A percentile compares a stretch with the other conserved stretches of the same genome.
Evolutionary conservation across 2,888 invertebrate genomes (phyloP).

Genomic region (Zele albiditarsus): DNA sequence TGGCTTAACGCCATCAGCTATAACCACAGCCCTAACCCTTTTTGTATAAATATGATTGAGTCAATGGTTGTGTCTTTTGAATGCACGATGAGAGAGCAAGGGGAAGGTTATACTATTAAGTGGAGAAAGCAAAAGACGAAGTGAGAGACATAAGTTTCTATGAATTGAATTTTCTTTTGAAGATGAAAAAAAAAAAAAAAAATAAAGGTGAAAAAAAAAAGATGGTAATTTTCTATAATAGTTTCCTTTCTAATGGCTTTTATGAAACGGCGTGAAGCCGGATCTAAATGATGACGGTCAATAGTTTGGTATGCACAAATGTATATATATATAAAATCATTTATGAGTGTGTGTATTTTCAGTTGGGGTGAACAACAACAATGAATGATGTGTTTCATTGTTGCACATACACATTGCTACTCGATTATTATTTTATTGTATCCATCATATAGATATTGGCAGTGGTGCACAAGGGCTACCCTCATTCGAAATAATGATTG

Average conservation of each 20-base stretch:
- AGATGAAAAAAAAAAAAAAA: not conserved
- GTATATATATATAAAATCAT: not conserved
- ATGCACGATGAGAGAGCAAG: constrained; percentile 2
- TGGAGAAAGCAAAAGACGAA: constrained; percentile 11
- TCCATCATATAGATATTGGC: not conserved
- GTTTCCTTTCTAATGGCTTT: constrained; percentile 22
- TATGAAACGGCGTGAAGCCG: constrained; percentile 33
- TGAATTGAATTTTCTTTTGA: constrained; percentile 5
- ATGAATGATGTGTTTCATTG: constrained; percentile 19
- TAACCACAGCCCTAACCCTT: constrained; percentile 60
- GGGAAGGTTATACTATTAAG: not conserved
- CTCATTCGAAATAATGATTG: constrained; percentile 17
- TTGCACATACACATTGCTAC: constrained; percentile 6
- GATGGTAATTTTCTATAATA: constrained; percentile 5
- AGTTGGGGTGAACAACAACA: constrained; percentile 35
- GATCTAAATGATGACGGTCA: constrained; percentile 36
- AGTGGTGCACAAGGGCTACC: constrained; percentile 1
- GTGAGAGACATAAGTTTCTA: not conserved
- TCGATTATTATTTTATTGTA: constrained; percentile 17
- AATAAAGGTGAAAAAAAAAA: not conserved
- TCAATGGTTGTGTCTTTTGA: constrained; percentile 43
- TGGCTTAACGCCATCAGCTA: constrained; percentile 52
- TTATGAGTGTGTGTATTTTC: constrained; percentile 12
- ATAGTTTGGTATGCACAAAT: constrained; percentile 11
- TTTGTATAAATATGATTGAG: constrained; percentile 43